phyloP scores from a whole-genome alignment of 2,113 vertebrate genomes.

The Pseudopodoces humilis region DNA sequence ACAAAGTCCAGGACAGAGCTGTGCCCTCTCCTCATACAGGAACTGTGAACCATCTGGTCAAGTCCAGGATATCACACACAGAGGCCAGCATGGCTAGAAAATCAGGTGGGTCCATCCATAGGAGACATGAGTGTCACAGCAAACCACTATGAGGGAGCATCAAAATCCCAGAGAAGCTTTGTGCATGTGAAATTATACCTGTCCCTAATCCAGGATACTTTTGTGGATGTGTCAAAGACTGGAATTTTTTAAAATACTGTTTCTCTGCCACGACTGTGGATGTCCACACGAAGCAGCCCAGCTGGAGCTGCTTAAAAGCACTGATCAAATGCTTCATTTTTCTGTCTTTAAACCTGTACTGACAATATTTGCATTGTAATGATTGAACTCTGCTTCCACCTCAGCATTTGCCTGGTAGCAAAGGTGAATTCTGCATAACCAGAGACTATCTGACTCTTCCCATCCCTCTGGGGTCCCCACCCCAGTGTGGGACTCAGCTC shows the following conservation, averaged over 20 bases:
- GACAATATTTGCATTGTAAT: neutral
- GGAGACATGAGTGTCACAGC: neutral
- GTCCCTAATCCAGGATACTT: neutral
- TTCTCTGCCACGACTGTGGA: neutral
- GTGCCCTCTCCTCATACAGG: neutral
- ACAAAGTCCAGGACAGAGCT: neutral
- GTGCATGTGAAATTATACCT: neutral
- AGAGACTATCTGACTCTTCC: neutral
- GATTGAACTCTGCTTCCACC: neutral
- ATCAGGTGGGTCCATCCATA: neutral
- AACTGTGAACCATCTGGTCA: neutral
- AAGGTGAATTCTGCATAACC: neutral
- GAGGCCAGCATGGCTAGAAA: neutral
- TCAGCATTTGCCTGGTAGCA: neutral
- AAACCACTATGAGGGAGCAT: neutral
- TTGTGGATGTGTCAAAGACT: neutral
- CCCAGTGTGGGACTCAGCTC: neutral
- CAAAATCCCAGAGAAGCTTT: neutral
- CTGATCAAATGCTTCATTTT: neutral
- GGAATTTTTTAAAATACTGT: neutral
- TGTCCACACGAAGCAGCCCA: neutral
- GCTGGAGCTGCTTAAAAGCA: neutral
- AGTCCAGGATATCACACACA: neutral
- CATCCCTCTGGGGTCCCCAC: neutral
- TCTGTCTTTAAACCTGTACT: neutral